Conservation (phyloP, 92 coral and sea anemone genomes). For the Epizoanthus stellaris region DNA sequence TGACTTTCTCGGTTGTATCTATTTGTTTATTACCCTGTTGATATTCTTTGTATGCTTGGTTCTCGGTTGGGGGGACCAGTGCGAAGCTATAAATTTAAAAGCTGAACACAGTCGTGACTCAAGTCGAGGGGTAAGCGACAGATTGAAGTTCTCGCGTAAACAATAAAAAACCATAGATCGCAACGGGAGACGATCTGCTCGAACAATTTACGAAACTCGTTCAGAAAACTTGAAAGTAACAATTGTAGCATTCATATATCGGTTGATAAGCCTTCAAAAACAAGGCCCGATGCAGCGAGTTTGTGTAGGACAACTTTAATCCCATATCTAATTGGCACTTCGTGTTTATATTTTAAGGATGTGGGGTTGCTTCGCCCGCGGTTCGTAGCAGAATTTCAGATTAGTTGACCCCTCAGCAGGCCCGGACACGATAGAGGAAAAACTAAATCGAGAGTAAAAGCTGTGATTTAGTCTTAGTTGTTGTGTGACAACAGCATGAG, state of each 20-base stretch:
- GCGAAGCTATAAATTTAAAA: slow-evolving; percentile 72
- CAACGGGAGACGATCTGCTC: slow-evolving; percentile 46
- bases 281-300: slow-evolving; percentile 2
- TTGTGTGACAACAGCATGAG: background rate
- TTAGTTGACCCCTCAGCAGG: slow-evolving; percentile 52
- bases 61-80: slow-evolving; percentile 92
- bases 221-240: slow-evolving; percentile 16
- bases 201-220: slow-evolving; percentile 47
- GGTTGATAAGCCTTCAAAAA: background rate
- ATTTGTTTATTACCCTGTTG: slow-evolving; percentile 83
- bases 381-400: slow-evolving; percentile 45
- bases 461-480: slow-evolving; percentile 35
- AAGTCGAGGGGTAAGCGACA: slow-evolving; percentile 46
- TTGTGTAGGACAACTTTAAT: slow-evolving; percentile 7
- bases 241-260: background rate
- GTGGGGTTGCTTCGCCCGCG: slow-evolving; percentile 32
- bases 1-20: slow-evolving; percentile 63
- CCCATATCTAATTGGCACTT: slow-evolving; percentile 21
- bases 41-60: slow-evolving; percentile 79
- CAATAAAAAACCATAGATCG: slow-evolving; percentile 48
- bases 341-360: slow-evolving; percentile 20
- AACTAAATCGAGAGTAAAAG: slow-evolving; percentile 41
- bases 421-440: slow-evolving; percentile 53
- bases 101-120: slow-evolving; percentile 45
- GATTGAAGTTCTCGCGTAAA: slow-evolving; percentile 47